Evolutionary conservation across 2,888 invertebrate genomes (phyloP), one percentile per base, ranked within the genome.

Genomic region (Carterocephalus palaemon): DNA sequence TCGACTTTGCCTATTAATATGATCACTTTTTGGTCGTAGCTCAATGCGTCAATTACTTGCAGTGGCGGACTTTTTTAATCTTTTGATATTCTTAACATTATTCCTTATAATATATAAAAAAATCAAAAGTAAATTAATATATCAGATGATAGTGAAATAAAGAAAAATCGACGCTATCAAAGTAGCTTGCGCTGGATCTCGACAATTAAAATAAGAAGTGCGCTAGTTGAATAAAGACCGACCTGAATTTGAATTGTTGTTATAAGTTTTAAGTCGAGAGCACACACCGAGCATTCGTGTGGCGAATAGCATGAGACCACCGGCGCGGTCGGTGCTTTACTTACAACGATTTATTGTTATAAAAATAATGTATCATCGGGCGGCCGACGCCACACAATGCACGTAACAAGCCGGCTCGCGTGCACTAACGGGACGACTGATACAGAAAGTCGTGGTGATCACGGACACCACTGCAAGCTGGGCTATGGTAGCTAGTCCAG

Each of bases 281-380:
- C 41, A 62, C 59, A 43, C 39, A 42, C 34, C 39, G 47, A 36
- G 46, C 47, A 41, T 43, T 43, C 48, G 50, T 33, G 49, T 46
- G 56, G 52, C 48, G 49, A 53, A 50, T 46, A 49, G 50, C 46
- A 38, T 26, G 60, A 62, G 83, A 79, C 85, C 84, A 85, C 85
- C 85, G 67, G 68, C 60, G 74, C 64, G 62, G 72, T 56, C 75
- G 75, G 81, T 84, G 81, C 80, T 80, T 82, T 84, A 83, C 84
- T 80, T 78, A 70, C 78, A 70, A 75, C 79, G 81, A 85, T 85
- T 86, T 85, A 86, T 86, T 86, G 81, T 85, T 84, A 86, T 83
- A 85, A 85, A 85, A 85, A 85, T 85, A 85, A 86, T 85, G 84
- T 84, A 84, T 85, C 84, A 84, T 84, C 81, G 78, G 61, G 56